Evolutionary conservation across 2,888 invertebrate genomes (phyloP).

Genomic region (Chymomyza amoena): DNA sequence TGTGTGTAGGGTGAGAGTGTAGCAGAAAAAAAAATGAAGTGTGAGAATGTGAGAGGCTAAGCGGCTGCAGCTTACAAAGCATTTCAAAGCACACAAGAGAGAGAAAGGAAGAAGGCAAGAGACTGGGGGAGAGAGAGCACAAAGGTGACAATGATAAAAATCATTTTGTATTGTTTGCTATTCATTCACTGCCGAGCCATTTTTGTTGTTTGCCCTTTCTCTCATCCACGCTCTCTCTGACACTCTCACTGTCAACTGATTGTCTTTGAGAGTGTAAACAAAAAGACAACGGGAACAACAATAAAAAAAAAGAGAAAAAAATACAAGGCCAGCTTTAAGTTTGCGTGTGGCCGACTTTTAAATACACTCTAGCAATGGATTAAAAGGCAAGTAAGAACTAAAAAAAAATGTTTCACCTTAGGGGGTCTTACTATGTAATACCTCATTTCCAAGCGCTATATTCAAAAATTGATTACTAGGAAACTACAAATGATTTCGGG

Average conservation of each 20-base stretch:
- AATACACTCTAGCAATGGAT: no score
- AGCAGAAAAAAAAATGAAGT: background rate
- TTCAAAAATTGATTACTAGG: no score
- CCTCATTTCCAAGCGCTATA: no score
- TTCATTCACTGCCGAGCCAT: constrained; percentile 11
- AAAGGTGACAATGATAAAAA: constrained; percentile 1
- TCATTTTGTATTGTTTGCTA: background rate
- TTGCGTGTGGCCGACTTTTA: no score
- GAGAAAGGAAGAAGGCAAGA: no score
- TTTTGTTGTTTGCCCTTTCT: constrained; percentile 5
- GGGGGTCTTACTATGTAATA: no score
- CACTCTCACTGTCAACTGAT: background rate
- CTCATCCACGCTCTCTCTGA: no score
- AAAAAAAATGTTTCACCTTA: no score
- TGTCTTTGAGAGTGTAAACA: background rate
- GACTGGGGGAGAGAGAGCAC: background rate
- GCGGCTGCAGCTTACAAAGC: background rate
- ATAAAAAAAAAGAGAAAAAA: background rate
- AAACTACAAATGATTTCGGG: no score
- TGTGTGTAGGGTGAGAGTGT: background rate
- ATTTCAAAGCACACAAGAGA: background rate
- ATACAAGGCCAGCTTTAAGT: background rate
- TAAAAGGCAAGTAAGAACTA: no score
- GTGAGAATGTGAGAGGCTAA: background rate
- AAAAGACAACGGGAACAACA: background rate